Base-by-base conservation (phyloP, 2,888 invertebrate species). In the Hofmannophila pseudospretella region DNA sequence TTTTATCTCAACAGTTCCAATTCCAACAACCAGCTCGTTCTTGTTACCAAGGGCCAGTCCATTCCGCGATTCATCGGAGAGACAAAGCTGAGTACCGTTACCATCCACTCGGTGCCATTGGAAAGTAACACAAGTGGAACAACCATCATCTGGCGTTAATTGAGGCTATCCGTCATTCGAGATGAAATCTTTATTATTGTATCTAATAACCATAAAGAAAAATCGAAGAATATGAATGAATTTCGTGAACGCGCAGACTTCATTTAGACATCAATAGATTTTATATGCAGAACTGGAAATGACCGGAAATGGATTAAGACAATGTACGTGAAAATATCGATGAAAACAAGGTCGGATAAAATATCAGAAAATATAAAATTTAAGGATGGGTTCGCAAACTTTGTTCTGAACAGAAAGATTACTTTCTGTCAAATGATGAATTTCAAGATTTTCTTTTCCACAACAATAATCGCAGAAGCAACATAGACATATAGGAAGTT, bases 111-210 rank as follows among this genome's bases (percentile, higher is more conserved):
- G 35, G 35, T 48, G 48, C 55, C 54, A 59, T 34, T 68, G 62
- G 74, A 80, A 81, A 80, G 76, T 73, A 77, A 76, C 65, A 73
- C 73, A 67, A 73, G 67, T 78, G 68, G 69, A 74, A 74, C 68
- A 55, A 75, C 67, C 70, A 73, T 76, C 65, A 70, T 62, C 58
- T 58, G 58, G 59, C 56, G 59, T 72, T 79, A 73, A 81, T 81
- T 75, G 67, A 66, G 67, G 64, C 64, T 67, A 59, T 66, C 56
- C 51, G 45, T 52, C 53, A 47, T 53, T 54, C 45, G 42, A 57
- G 53, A 61, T 64, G 58, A 54, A 61, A 58, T 57, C 58, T 59
- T 61, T 53, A 60, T 58, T 58, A 54, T 42, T 38, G 35, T 22
- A 36, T 29, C 41, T 38, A 41, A 41, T 41, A 34, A 34, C 26